Percentiles rank a stretch among this genome's conserved stretches.
Evolutionary conservation across 2,113 vertebrate species (phyloP).

Genomic region (Pelvicachromis taeniatus): DNA sequence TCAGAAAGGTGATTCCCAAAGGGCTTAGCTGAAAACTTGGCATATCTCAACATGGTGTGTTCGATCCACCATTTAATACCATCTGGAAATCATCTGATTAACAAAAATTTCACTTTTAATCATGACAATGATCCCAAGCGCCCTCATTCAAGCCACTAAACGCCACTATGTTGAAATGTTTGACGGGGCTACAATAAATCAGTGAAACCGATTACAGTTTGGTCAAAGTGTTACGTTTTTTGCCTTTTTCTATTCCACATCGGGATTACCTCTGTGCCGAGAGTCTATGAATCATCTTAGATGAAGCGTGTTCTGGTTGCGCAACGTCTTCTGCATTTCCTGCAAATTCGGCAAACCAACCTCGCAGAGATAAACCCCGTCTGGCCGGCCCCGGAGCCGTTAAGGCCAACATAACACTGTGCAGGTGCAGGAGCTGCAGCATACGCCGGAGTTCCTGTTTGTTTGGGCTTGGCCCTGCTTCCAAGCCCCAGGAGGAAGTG

Average conservation of each 20-base stretch:
- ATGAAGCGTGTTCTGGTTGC: background rate
- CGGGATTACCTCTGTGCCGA: background rate
- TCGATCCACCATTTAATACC: background rate
- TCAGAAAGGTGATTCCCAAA: background rate
- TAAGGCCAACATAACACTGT: conserved; percentile 74
- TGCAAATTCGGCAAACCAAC: background rate
- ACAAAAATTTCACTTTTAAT: background rate
- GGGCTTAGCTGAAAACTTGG: background rate
- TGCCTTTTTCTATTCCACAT: background rate
- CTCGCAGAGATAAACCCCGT: background rate
- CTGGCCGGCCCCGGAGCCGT: background rate
- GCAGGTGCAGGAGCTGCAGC: conserved; percentile 78
- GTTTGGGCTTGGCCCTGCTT: conserved; percentile 83
- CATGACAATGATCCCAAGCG: background rate
- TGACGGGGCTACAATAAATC: background rate
- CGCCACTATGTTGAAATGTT: background rate
- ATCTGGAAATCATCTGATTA: background rate
- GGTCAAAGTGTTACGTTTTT: background rate
- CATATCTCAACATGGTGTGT: background rate
- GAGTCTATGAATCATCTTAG: background rate
- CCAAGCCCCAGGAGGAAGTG: conserved; percentile 78
- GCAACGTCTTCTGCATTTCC: background rate
- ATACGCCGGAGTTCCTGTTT: conserved; percentile 73
- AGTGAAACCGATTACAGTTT: background rate
- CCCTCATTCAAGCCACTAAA: background rate